Conservation (phyloP, 2,888 invertebrate species). For the Nasonia oneida region DNA sequence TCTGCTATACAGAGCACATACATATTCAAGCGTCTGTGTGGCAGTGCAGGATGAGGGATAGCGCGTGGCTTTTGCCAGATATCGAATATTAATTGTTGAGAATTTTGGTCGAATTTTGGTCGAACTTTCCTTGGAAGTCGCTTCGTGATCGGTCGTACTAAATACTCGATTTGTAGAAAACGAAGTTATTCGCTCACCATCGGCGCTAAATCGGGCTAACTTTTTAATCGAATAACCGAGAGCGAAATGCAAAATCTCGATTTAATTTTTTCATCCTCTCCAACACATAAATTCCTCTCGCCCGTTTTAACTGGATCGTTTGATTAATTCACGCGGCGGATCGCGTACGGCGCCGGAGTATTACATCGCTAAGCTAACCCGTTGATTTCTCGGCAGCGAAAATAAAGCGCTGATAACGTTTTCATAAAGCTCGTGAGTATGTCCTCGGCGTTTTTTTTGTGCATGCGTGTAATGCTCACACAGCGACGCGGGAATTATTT, state of each 20-base stretch:
- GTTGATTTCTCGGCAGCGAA: not conserved
- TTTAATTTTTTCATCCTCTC: not conserved
- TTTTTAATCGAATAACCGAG: not conserved
- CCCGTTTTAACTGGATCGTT: not conserved
- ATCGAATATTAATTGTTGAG: constrained; percentile 33
- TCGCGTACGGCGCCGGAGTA: not conserved
- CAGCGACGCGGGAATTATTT: not conserved
- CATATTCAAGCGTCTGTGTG: not conserved
- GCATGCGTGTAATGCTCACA: not conserved
- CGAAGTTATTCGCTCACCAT: not conserved
- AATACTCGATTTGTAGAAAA: too few relatives aligned
- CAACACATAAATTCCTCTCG: not conserved
- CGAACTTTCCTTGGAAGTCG: not conserved
- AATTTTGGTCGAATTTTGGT: not conserved
- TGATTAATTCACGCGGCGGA: not conserved
- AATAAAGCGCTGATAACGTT: constrained; percentile 5
- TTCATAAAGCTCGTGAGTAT: not conserved
- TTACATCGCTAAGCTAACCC: not conserved
- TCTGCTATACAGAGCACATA: not conserved
- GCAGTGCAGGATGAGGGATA: not conserved
- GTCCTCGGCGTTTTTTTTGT: not conserved
- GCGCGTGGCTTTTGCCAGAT: not conserved
- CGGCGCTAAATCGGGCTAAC: not conserved
- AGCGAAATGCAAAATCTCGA: not conserved
- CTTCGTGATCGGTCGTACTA: not conserved